phyloP scores from a whole-genome alignment of 2,888 invertebrate genomes.

The Lasioglossum zephyrum region DNA sequence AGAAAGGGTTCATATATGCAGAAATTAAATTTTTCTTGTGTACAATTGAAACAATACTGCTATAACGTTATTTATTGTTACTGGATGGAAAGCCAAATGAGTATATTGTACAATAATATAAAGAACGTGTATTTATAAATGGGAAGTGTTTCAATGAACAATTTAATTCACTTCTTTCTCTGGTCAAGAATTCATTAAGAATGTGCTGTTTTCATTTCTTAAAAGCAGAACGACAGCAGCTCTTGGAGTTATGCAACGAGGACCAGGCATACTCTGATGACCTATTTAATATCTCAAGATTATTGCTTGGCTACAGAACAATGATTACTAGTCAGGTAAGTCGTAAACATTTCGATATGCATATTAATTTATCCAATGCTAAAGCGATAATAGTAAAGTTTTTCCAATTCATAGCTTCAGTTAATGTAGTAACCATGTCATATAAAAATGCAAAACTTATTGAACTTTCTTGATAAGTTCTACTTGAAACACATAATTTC shows the following conservation, averaged over 20 bases:
- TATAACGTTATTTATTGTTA: not conserved
- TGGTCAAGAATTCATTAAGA: conserved; percentile 67
- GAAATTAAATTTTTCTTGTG: not conserved
- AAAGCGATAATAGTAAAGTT: not conserved
- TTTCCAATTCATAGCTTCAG: not conserved
- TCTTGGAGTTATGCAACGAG: conserved; percentile 31
- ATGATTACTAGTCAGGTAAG: not conserved
- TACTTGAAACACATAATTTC: too few relatives aligned
- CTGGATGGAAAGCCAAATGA: not conserved
- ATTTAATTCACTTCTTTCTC: conserved; percentile 69
- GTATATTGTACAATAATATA: not conserved
- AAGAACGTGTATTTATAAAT: conserved; percentile 38
- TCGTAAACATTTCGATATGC: not conserved
- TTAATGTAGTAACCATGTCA: not conserved
- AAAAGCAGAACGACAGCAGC: conserved; percentile 54
- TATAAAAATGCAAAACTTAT: not conserved
- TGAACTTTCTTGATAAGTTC: too few relatives aligned
- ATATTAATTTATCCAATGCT: not conserved
- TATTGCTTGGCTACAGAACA: conserved; percentile 28
- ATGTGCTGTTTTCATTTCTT: conserved; percentile 54
- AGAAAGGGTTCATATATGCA: not conserved
- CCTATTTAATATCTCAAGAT: conserved; percentile 67
- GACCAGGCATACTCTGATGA: conserved; percentile 43
- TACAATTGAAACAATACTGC: not conserved
- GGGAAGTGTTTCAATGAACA: conserved; percentile 61